Evolutionary conservation across 1,140 invertebrate genomes (phyloP).

Genomic region (Zaprionus gabonicus): DNA sequence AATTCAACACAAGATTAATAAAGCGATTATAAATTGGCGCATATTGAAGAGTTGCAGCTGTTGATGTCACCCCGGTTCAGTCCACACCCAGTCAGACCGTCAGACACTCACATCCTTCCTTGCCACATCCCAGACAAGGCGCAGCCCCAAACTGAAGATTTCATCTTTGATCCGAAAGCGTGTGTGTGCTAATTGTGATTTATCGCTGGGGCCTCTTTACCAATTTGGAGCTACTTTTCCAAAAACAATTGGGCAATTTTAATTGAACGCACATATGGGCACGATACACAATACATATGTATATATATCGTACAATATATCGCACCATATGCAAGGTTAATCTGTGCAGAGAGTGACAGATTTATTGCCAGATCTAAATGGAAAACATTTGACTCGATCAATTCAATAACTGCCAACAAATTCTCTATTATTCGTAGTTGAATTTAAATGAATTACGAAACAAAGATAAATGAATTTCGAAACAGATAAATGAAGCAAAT

Average conservation of each 20-base stretch:
- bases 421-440: not conserved
- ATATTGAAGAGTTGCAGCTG: conserved; percentile 50
- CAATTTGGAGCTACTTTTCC: conserved; percentile 6
- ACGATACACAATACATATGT: not conserved
- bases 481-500: not conserved
- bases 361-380: not conserved
- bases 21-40: conserved; percentile 55
- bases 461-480: conserved; percentile 22
- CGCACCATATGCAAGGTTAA: not conserved
- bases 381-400: not conserved
- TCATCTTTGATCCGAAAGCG: not conserved
- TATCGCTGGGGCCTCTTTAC: not conserved
- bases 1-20: conserved; percentile 36
- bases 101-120: not conserved
- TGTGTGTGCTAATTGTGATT: conserved; percentile 17
- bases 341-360: not conserved
- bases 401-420: conserved; percentile 1
- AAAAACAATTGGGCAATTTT: conserved; percentile 13
- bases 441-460: conserved; percentile 15
- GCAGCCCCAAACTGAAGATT: not conserved
- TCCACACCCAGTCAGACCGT: conserved; percentile 21
- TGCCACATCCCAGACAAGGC: not conserved
- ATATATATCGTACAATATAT: not conserved
- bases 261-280: not conserved
- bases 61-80: conserved; percentile 41